Conservation (phyloP, 2,888 invertebrate species). For the Drosophila meridionalis region DNA sequence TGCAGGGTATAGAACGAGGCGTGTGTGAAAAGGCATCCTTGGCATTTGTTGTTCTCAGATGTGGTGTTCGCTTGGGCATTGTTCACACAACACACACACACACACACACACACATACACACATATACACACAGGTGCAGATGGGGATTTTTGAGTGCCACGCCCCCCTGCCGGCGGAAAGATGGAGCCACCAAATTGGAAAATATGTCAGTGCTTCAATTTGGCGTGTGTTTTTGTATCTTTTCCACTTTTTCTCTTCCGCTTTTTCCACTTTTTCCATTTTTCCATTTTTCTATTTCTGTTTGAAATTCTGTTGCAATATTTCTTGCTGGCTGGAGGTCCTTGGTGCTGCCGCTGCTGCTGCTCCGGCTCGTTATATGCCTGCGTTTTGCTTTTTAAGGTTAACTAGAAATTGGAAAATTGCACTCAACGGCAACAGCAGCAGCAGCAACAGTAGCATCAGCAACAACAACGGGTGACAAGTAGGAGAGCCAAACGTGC, state of each 20-base stretch:
- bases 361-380: slow-evolving; percentile 52
- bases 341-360: not conserved
- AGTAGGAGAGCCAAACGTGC: slow-evolving; percentile 54
- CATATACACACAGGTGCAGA: slow-evolving; percentile 24
- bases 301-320: slow-evolving; percentile 65
- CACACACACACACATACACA: slow-evolving; percentile 7
- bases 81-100: slow-evolving; percentile 15
- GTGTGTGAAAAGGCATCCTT: slow-evolving; percentile 44
- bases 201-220: slow-evolving; percentile 74
- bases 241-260: slow-evolving; percentile 25
- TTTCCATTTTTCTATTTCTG: slow-evolving; percentile 11
- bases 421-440: slow-evolving; percentile 53
- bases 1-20: slow-evolving; percentile 12
- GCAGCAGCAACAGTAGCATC: slow-evolving; percentile 12
- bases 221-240: slow-evolving; percentile 54
- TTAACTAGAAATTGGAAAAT: slow-evolving; percentile 77
- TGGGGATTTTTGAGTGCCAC: not conserved
- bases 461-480: slow-evolving; percentile 22
- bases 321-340: slow-evolving; percentile 42
- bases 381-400: slow-evolving; percentile 57
- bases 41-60: slow-evolving; percentile 15
- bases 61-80: slow-evolving; percentile 43
- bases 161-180: not conserved
- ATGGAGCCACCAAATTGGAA: slow-evolving; percentile 68
- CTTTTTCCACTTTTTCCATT: slow-evolving; percentile 32